Evolutionary conservation across 1,140 invertebrate species (phyloP).

Genomic region (Musca domestica): DNA sequence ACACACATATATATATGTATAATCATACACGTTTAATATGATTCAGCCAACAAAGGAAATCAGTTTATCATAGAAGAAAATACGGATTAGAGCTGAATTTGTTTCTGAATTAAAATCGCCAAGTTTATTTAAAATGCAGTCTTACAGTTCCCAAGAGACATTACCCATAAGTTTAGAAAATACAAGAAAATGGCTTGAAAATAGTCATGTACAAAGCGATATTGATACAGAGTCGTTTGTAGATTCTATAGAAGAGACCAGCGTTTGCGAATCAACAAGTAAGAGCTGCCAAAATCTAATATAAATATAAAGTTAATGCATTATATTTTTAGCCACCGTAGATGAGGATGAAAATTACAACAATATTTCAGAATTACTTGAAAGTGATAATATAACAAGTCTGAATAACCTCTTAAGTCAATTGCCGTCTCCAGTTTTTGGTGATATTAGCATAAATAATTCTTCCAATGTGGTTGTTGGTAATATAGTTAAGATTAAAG

Average conservation of each 20-base stretch:
- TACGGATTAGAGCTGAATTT: too few species aligned
- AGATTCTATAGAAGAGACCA: not conserved
- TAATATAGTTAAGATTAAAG: constrained; percentile 4
- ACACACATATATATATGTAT: not conserved
- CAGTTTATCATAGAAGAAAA: not conserved
- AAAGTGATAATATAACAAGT: not conserved
- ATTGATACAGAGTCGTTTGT: not conserved
- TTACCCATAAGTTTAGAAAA: not conserved
- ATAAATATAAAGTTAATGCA: too few species aligned
- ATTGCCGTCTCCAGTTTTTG: not conserved
- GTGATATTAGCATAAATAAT: not conserved
- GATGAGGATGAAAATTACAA: too few species aligned
- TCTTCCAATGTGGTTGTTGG: not conserved
- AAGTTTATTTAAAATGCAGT: too few species aligned
- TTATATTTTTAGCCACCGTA: too few species aligned
- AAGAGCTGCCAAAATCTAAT: too few species aligned
- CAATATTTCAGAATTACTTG: not conserved
- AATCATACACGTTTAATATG: not conserved
- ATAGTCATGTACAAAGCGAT: not conserved
- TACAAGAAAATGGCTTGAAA: not conserved
- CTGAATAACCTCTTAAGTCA: not conserved
- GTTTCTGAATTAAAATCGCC: too few species aligned
- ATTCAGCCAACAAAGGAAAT: too few species aligned
- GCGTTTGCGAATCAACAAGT: not conserved
- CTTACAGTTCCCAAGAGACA: not conserved